phyloP scores from a whole-genome alignment of 1,140 invertebrate species.

The Rhizoglyphus robini region DNA sequence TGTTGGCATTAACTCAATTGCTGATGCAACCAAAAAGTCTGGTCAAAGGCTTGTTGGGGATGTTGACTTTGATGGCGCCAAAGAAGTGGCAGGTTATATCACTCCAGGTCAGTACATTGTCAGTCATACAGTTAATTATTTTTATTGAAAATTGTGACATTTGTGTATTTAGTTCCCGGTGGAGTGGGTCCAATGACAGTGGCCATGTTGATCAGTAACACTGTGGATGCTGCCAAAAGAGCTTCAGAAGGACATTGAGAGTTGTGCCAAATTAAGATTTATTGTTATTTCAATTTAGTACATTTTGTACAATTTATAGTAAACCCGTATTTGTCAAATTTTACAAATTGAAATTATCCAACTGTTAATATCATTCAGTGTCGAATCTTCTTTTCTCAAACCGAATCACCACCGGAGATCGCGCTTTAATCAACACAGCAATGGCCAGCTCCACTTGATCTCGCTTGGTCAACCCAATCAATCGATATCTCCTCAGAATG shows the following conservation, averaged over 20 bases:
- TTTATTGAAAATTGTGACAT: not conserved
- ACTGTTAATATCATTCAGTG: too few species aligned
- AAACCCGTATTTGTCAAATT: too few species aligned
- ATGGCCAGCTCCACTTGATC: constrained; percentile 21
- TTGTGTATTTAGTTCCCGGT: constrained; percentile 55
- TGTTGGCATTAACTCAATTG: constrained; percentile 88
- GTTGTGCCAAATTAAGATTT: too few species aligned
- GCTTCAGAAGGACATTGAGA: too few species aligned
- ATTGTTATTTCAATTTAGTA: too few species aligned
- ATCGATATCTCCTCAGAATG: constrained; percentile 33
- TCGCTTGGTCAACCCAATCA: constrained; percentile 29
- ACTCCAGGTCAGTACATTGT: constrained; percentile 66
- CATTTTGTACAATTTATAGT: too few species aligned
- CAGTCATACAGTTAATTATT: too few species aligned
- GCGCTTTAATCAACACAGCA: not conserved
- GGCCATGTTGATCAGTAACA: constrained; percentile 93
- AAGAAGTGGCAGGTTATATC: constrained; percentile 56
- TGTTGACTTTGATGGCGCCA: constrained; percentile 71
- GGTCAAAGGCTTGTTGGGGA: constrained; percentile 81
- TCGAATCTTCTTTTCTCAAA: not conserved
- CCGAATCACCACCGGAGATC: not conserved
- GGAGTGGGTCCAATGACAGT: constrained; percentile 98
- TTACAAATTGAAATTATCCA: too few species aligned
- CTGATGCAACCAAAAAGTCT: constrained; percentile 68
- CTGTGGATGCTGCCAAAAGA: constrained; percentile 62